phyloP scores from a whole-genome alignment of 2,888 invertebrate species.

The Chaetogeoica ovagalla region DNA sequence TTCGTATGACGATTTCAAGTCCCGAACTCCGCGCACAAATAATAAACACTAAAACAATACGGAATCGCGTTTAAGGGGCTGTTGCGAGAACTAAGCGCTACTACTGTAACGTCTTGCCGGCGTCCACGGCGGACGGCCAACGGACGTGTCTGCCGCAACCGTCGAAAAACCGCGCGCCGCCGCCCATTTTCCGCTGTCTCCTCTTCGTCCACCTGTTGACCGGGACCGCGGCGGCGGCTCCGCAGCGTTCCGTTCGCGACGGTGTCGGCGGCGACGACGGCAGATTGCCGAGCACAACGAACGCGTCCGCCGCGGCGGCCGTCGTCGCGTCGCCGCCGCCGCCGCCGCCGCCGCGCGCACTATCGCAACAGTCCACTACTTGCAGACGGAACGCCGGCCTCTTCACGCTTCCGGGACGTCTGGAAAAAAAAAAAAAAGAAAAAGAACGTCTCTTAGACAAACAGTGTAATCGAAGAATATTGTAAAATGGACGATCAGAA shows the following conservation, averaged over 20 bases:
- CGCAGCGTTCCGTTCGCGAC: not conserved
- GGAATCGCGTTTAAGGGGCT: too few species aligned
- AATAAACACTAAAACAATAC: too few species aligned
- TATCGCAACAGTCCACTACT: constrained; percentile 29
- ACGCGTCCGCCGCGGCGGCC: not conserved
- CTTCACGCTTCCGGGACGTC: constrained; percentile 20
- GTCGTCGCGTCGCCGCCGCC: not conserved
- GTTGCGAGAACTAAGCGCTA: too few species aligned
- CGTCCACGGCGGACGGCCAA: not conserved
- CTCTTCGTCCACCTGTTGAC: constrained; percentile 40
- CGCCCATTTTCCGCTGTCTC: constrained; percentile 43
- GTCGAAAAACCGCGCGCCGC: constrained; percentile 32
- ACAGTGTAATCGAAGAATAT: too few species aligned
- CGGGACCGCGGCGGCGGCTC: not conserved
- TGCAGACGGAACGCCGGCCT: constrained; percentile 30
- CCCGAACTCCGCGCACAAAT: too few species aligned
- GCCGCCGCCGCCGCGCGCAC: not conserved
- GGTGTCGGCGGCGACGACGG: not conserved
- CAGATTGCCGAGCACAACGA: constrained; percentile 11
- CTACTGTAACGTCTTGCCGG: constrained; percentile 21
- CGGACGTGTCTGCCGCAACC: constrained; percentile 5
- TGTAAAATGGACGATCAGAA: too few species aligned
- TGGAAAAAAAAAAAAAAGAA: not conserved
- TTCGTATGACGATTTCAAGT: too few species aligned
- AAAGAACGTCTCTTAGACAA: too few species aligned